Evolutionary conservation across 2,113 vertebrate genomes (phyloP).

Genomic region (Salvelinus sp.): DNA sequence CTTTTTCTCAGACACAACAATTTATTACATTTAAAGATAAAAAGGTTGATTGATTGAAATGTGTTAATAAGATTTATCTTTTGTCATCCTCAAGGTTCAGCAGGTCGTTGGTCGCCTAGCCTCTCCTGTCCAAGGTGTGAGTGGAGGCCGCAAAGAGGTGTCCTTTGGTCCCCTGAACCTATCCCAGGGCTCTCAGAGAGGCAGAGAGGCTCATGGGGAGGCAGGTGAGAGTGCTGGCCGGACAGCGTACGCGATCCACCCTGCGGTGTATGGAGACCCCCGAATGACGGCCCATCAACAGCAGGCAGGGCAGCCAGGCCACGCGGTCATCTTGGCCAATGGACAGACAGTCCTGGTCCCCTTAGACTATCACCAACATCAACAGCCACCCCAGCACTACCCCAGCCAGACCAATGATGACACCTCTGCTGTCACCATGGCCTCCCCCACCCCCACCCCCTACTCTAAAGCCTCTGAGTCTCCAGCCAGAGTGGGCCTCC

Average conservation of each 20-base stretch:
- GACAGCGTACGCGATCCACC: slow-evolving; percentile 48
- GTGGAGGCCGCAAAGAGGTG: slow-evolving; percentile 81
- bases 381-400: slow-evolving; percentile 60
- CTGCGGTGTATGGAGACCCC: slow-evolving; percentile 57
- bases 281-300: slow-evolving; percentile 66
- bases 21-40: background rate
- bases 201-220: slow-evolving; percentile 65
- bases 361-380: slow-evolving; percentile 64
- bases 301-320: slow-evolving; percentile 74
- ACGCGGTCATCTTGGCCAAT: slow-evolving; percentile 86
- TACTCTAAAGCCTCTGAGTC: slow-evolving; percentile 72
- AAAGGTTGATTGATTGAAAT: background rate
- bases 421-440: slow-evolving; percentile 40
- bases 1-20: background rate
- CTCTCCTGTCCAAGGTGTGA: slow-evolving; percentile 74
- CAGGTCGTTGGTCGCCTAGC: slow-evolving; percentile 87
- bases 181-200: slow-evolving; percentile 81
- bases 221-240: slow-evolving; percentile 37
- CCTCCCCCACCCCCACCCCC: slow-evolving; percentile 48
- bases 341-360: slow-evolving; percentile 83
- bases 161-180: slow-evolving; percentile 85
- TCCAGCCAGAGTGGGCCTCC: slow-evolving; percentile 65
- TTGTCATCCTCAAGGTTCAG: slow-evolving; percentile 79
- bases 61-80: background rate
- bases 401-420: slow-evolving; percentile 57